These are phyloP conservation scores for Neocrepidodera transversa DNA, from an alignment of 2,888 invertebrate genomes.

Conservation along the genomic window DNA sequence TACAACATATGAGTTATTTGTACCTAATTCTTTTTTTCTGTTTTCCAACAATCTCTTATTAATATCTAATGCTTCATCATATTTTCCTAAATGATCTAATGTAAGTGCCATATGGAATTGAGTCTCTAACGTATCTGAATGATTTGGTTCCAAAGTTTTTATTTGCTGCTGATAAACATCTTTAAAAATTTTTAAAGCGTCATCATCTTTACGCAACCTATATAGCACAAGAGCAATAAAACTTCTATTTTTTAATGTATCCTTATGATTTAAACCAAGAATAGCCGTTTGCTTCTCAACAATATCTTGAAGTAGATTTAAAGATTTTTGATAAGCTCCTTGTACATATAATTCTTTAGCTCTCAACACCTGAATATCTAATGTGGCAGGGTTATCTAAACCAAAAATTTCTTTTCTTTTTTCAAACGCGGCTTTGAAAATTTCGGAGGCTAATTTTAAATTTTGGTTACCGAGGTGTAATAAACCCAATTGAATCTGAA, in stretches of 20 bases:
- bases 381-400: neutral
- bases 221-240: slow-evolving; percentile 27
- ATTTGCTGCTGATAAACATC: slow-evolving; percentile 34
- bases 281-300: neutral
- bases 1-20: neutral
- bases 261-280: slow-evolving; percentile 27
- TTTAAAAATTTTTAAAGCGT: slow-evolving; percentile 33
- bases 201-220: slow-evolving; percentile 32
- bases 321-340: neutral
- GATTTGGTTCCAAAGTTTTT: slow-evolving; percentile 30
- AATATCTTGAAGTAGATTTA: neutral
- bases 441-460: neutral
- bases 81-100: slow-evolving; percentile 27
- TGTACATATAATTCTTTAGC: neutral
- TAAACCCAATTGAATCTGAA: neutral
- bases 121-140: slow-evolving; percentile 33
- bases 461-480: neutral
- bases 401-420: neutral
- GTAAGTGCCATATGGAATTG: slow-evolving; percentile 33
- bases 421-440: neutral
- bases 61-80: slow-evolving; percentile 34
- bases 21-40: neutral
- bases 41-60: slow-evolving; percentile 29
- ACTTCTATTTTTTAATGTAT: slow-evolving; percentile 32
- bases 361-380: neutral